Evolutionary conservation across 1,140 invertebrate genomes (phyloP).

Genomic region (Ceratoteleas bidentatus): DNA sequence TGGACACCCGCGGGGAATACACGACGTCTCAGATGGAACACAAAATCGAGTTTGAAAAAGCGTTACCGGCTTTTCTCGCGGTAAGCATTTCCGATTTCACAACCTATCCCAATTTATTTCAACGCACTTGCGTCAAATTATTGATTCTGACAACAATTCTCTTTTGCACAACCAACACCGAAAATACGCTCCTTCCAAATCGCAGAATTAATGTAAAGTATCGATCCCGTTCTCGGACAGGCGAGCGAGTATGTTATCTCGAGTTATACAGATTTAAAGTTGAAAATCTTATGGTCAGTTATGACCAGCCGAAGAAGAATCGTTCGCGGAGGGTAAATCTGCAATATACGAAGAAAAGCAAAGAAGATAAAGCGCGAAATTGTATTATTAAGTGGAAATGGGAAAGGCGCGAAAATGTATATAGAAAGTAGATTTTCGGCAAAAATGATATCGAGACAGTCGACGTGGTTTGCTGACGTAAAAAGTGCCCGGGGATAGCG

Average conservation of each 20-base stretch:
- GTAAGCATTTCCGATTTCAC: slow-evolving; percentile 69
- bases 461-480: slow-evolving; percentile 71
- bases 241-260: not conserved
- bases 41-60: slow-evolving; percentile 76
- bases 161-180: no score
- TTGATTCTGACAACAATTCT: no score
- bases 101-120: slow-evolving; percentile 37
- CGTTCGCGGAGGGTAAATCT: slow-evolving; percentile 35
- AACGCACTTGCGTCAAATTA: not conserved
- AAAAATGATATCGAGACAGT: slow-evolving; percentile 71
- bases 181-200: no score
- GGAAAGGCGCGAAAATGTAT: slow-evolving; percentile 52
- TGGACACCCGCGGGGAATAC: slow-evolving; percentile 70
- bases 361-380: slow-evolving; percentile 54
- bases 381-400: slow-evolving; percentile 58
- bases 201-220: no score
- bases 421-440: slow-evolving; percentile 58
- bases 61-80: slow-evolving; percentile 63
- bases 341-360: slow-evolving; percentile 54
- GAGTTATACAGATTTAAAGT: slow-evolving; percentile 12
- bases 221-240: no score
- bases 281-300: slow-evolving; percentile 35
- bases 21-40: slow-evolving; percentile 79
- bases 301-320: slow-evolving; percentile 7
- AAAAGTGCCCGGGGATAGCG: slow-evolving; percentile 73